These are phyloP conservation scores for Eilema sororculum DNA, from an alignment of 2,888 invertebrate genomes.

Conservation along the genomic window DNA sequence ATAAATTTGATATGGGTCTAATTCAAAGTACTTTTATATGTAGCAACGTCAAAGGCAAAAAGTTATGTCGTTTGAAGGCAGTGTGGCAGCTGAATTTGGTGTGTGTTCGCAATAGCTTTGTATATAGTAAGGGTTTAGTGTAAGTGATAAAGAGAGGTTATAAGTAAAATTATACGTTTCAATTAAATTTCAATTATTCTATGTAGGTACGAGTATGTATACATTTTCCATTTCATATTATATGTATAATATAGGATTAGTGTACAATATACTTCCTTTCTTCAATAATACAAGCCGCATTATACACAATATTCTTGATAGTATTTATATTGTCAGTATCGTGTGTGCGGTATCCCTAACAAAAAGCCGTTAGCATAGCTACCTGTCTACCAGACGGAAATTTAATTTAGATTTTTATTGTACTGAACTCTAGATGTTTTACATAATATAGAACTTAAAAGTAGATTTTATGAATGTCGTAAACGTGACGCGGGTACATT, in stretches of 20 bases:
- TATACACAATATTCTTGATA: too few relatives aligned
- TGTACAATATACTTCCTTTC: too few relatives aligned
- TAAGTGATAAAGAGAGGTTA: too few relatives aligned
- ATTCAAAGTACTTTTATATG: slow-evolving; percentile 1
- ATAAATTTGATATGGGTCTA: not conserved
- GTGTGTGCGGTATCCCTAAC: not conserved
- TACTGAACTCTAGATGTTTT: not conserved
- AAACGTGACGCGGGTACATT: not conserved
- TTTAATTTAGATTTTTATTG: not conserved
- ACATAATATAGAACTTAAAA: not conserved
- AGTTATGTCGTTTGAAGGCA: not conserved
- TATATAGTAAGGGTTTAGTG: not conserved
- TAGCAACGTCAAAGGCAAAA: slow-evolving; percentile 2
- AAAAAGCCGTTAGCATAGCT: not conserved
- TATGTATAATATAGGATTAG: too few relatives aligned
- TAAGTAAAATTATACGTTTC: too few relatives aligned
- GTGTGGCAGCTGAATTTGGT: not conserved
- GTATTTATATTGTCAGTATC: too few relatives aligned
- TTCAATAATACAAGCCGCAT: too few relatives aligned
- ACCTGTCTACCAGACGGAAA: not conserved
- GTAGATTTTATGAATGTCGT: not conserved
- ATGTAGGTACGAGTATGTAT: too few relatives aligned
- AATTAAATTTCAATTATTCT: too few relatives aligned
- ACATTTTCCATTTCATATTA: too few relatives aligned
- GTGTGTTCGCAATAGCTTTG: not conserved